phyloP scores from a whole-genome alignment of 2,888 invertebrate species.

The Cepaea hortensis region DNA sequence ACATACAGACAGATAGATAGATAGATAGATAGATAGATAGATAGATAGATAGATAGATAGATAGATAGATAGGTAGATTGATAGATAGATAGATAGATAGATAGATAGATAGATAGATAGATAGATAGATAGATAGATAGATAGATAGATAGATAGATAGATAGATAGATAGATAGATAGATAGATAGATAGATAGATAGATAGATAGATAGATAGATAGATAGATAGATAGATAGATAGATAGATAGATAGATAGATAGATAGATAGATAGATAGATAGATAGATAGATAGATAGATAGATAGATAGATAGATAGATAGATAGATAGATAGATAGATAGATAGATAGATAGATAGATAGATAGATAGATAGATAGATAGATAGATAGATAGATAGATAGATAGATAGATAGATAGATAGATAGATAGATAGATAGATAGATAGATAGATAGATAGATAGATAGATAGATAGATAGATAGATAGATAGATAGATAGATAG shows the following conservation, averaged over 20 bases:
- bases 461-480: no score
- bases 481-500: no score
- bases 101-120: slow-evolving; percentile 7
- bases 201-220: slow-evolving; percentile 21
- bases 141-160: slow-evolving; percentile 21
- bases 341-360: background rate
- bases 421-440: background rate
- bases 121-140: slow-evolving; percentile 18
- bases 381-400: background rate
- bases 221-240: slow-evolving; percentile 12
- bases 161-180: slow-evolving; percentile 7
- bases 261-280: slow-evolving; percentile 14
- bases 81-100: slow-evolving; percentile 21
- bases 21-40: slow-evolving; percentile 9
- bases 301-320: slow-evolving; percentile 8
- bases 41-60: background rate
- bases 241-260: slow-evolving; percentile 13
- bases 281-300: slow-evolving; percentile 6
- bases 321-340: slow-evolving; percentile 6
- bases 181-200: slow-evolving; percentile 18
- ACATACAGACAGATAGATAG: background rate
- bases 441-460: background rate
- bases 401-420: background rate
- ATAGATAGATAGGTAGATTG: slow-evolving; percentile 4
- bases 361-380: background rate